Base-by-base conservation (phyloP, 2,797 vertebrate species). In the Alfaro cultratus region DNA sequence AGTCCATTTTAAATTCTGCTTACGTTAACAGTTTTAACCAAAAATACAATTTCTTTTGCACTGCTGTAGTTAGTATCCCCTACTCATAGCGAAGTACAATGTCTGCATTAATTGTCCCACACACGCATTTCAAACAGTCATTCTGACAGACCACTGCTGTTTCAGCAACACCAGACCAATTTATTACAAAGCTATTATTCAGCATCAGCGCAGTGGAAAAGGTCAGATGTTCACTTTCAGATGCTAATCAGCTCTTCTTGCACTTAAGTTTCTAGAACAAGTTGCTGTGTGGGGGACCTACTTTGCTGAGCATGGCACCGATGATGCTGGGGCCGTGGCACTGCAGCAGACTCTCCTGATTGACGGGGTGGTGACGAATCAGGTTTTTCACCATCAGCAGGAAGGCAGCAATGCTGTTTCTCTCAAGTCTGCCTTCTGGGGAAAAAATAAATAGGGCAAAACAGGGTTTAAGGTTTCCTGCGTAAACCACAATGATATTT, bases 361-460 rank as follows among this genome's bases (percentile, higher is more conserved):
- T 99, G 92, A 97, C 95, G 0, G 94, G 72, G 74, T 99, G 98
- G 79, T 96, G 93, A 78, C 90, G 94, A 90, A 99, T 94, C 87
- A 99, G 93, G 91, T 99, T 99, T 92, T 97, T 98, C 88, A 99
- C 91, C 97, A 99, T 96, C 77, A 99, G 95, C 90, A 99, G 95
- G 90, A 98, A 99, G 36, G 98, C 97, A 0, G 98, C 98, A 18
- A 98, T 96, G 0, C 94, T 95, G 84, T 99, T 99, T 88, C 91
- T 97, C 93, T 99, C 97, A 87, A 99, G 94, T 71, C 97, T 94
- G 86, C 95, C 95, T 94, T 99, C 98, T 99, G 94, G 83, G 75
- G 36, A 1, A 34, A 64, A 84, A 36, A 53, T 75, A 83, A 87
- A 89, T 18, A 74, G 78, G 36, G 41, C 72, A 89, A 81, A 85